Evolutionary conservation across 1,140 invertebrate species (phyloP).

Genomic region (Leptoteleia sp.): DNA sequence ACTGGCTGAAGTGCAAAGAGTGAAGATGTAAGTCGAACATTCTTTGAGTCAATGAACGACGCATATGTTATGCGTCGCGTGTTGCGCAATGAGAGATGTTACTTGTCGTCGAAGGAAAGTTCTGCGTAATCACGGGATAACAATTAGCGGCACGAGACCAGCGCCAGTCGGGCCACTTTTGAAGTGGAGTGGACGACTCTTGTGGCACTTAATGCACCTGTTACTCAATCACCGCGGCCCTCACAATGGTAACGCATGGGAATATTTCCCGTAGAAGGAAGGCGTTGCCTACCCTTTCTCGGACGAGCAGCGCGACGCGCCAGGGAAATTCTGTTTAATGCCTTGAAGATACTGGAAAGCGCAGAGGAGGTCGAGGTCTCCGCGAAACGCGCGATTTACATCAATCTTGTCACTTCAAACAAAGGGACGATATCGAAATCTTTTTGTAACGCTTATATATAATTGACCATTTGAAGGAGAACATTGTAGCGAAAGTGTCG

Average conservation of each 20-base stretch:
- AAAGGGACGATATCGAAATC: slow-evolving; percentile 37
- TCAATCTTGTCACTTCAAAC: slow-evolving; percentile 59
- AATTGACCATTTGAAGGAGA: neutral
- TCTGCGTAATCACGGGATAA: slow-evolving; percentile 61
- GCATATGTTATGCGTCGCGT: slow-evolving; percentile 12
- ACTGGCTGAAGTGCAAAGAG: too few species aligned
- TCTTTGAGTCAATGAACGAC: slow-evolving; percentile 25
- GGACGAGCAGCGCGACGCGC: slow-evolving; percentile 59
- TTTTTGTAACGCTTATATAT: slow-evolving; percentile 1
- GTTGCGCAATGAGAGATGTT: slow-evolving; percentile 51
- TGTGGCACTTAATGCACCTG: slow-evolving; percentile 59
- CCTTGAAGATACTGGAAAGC: slow-evolving; percentile 48
- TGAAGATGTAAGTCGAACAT: too few species aligned
- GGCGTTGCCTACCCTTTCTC: slow-evolving; percentile 73
- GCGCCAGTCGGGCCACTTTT: slow-evolving; percentile 54
- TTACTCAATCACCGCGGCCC: slow-evolving; percentile 65
- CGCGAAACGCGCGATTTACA: slow-evolving; percentile 40
- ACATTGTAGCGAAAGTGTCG: too few species aligned
- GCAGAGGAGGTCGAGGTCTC: slow-evolving; percentile 69
- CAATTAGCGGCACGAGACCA: slow-evolving; percentile 68
- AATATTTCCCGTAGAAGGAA: slow-evolving; percentile 77
- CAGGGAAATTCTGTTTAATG: slow-evolving; percentile 69
- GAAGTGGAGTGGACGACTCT: slow-evolving; percentile 61
- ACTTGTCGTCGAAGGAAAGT: slow-evolving; percentile 66
- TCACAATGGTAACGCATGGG: slow-evolving; percentile 78